Base-by-base conservation (phyloP, 2,888 invertebrate genomes). In the Lithosia quadra region DNA sequence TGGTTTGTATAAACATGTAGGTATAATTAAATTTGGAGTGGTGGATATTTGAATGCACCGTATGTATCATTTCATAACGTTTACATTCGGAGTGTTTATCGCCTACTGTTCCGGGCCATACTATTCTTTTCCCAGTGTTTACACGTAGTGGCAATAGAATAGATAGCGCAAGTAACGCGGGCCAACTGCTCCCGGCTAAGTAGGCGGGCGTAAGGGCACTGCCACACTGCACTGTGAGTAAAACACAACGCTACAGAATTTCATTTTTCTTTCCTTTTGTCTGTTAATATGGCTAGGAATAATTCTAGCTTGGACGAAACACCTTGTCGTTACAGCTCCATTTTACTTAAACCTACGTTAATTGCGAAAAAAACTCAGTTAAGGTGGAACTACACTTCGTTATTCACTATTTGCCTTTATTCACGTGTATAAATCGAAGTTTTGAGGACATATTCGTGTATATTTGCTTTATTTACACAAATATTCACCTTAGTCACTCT, bases 121-220 rank as follows among this genome's bases (percentile, higher is more conserved):
- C 91, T 89, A 92, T 92, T 92, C 92, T 92, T 93, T 93, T 88
- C 88, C 82, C 69, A 81, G 78, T 93, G 90, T 92, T 93, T 90
- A 90, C 88, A 82, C 82, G 84, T 80, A 85, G 83, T 84, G 79
- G 86, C 86, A 86, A 86, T 90, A 89, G 90, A 87, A 86, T 85
- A 86, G 84, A 85, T 89, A 86, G 87, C 84, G 79, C 77, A 77
- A 83, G 85, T 85, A 89, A 93, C 85, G 82, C 75, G 82, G 74
- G 60, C 90, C 93, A 93, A 88, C 92, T 92, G 92, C 79, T 83
- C 65, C 21, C 49, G 36, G 59, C 70, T 74, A 69, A 79, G 80
- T 80, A 78, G 81, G 79, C 61, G 80, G 76, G 64, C 65, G 68
- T 64, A 65, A 73, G 75, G 78, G 63, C n/a, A 69, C 70, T 58